Evolutionary conservation across 2,113 vertebrate species (phyloP).

Genomic region (Cettia cetti): DNA sequence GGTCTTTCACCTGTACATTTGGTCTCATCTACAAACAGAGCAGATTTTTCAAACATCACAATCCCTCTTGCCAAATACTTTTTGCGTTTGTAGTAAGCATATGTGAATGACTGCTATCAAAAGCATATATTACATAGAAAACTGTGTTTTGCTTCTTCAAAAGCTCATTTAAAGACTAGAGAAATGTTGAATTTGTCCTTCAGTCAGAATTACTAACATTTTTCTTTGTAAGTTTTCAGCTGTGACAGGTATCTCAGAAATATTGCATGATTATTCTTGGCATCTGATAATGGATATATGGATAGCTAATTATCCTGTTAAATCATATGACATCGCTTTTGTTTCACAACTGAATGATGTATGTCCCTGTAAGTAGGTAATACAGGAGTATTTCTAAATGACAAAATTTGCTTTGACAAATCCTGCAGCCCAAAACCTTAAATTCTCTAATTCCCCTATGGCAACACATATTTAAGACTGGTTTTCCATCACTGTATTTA

Average conservation of each 20-base stretch:
- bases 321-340: neutral
- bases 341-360: neutral
- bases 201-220: neutral
- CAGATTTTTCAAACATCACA: neutral
- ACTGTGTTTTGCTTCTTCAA: neutral
- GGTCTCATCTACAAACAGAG: neutral
- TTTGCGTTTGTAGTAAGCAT: neutral
- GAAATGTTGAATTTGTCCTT: neutral
- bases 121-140: neutral
- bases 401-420: neutral
- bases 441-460: neutral
- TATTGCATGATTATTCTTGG: neutral
- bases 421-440: neutral
- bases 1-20: neutral
- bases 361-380: neutral
- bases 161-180: neutral
- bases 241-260: neutral
- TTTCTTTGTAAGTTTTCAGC: neutral
- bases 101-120: neutral
- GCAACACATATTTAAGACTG: neutral
- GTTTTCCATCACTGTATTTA: neutral
- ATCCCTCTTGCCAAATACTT: fast-evolving
- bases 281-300: neutral
- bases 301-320: neutral
- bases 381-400: neutral